phyloP scores from a whole-genome alignment of 2,113 vertebrate genomes.

The Dasypus novemcinctus region DNA sequence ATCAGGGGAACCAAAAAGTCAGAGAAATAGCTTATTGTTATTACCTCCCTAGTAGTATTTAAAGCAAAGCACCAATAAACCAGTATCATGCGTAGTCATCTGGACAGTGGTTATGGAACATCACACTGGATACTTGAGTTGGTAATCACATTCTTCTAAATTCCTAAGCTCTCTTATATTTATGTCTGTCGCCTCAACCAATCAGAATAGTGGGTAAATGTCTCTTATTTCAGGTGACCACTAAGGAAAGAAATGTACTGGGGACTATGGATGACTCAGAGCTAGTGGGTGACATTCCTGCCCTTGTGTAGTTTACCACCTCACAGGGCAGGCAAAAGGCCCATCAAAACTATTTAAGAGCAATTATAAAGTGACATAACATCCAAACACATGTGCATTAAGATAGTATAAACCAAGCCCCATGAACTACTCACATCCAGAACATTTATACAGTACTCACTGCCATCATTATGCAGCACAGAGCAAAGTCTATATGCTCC shows the following conservation, averaged over 20 bases:
- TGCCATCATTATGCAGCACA: background rate
- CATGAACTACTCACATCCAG: background rate
- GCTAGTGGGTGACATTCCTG: background rate
- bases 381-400: background rate
- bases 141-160: conserved; percentile 13
- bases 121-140: conserved; percentile 10
- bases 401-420: background rate
- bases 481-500: background rate
- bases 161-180: background rate
- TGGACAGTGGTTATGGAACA: background rate
- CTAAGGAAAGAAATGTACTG: background rate
- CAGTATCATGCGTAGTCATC: background rate
- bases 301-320: background rate
- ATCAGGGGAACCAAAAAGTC: background rate
- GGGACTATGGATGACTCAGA: background rate
- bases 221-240: background rate
- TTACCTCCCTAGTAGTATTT: background rate
- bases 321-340: background rate
- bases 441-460: background rate
- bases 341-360: conserved; percentile 10
- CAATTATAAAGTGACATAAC: background rate
- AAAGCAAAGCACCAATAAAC: conserved; percentile 36
- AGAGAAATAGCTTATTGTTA: background rate
- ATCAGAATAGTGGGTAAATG: background rate
- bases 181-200: background rate